Conservation (phyloP, 2,888 invertebrate genomes). For the Sthenelais limicola region DNA sequence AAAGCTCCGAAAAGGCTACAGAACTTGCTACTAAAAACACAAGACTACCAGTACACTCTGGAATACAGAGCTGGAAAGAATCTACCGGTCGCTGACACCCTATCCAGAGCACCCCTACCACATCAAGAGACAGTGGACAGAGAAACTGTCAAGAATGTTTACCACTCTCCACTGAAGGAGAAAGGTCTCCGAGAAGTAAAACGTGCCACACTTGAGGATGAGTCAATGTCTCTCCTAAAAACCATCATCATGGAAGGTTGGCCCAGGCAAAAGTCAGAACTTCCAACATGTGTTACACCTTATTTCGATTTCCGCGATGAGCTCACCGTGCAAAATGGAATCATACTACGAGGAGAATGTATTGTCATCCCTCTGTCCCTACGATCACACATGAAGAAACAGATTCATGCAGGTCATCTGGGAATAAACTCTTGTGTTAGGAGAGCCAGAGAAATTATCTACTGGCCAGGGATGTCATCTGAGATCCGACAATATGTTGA, state of each 20-base stretch:
- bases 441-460: conserved; percentile 16
- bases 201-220: conserved; percentile 39
- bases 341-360: conserved; percentile 45
- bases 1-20: conserved; percentile 57
- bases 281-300: conserved; percentile 15
- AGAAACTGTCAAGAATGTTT: not conserved
- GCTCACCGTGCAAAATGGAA: conserved; percentile 46
- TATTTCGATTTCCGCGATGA: too few species aligned
- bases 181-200: too few species aligned
- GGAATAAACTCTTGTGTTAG: conserved; percentile 19
- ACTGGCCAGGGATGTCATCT: conserved; percentile 17
- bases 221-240: conserved; percentile 25
- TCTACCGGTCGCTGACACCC: conserved; percentile 50
- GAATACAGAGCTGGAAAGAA: conserved; percentile 45
- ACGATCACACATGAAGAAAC: not conserved
- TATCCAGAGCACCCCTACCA: conserved; percentile 52
- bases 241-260: conserved; percentile 42
- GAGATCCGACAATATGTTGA: not conserved
- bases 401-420: conserved; percentile 15
- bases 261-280: conserved; percentile 23
- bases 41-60: conserved; percentile 23
- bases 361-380: conserved; percentile 27
- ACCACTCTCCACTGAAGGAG: too few species aligned
- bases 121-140: not conserved
- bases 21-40: conserved; percentile 52